Conservation (phyloP, 2,113 vertebrate species). For the mouse (Mus musculus) region GRCm39 chr6:38621501-38622000, state of each 20-base stretch:
- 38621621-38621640: background rate
- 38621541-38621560: background rate
- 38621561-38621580: background rate
- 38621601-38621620: background rate
- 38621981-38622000: background rate
- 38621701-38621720: background rate
- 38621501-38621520: accelerated
- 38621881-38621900: background rate
- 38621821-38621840: background rate
- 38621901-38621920: background rate
- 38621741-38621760: background rate
- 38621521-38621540: background rate
- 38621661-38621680: background rate
- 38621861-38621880: background rate
- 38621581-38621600: background rate
- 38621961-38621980: background rate
- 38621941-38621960: background rate
- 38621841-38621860: background rate
- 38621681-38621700: accelerated
- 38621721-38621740: background rate
- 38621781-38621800: background rate
- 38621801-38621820: background rate
- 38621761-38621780: background rate
- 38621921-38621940: background rate
- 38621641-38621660: background rate